Evolutionary conservation across 2,797 vertebrate genomes (phyloP), one percentile per base, ranked within the genome.

Genomic region (Phrynocephalus vlangalii): DNA sequence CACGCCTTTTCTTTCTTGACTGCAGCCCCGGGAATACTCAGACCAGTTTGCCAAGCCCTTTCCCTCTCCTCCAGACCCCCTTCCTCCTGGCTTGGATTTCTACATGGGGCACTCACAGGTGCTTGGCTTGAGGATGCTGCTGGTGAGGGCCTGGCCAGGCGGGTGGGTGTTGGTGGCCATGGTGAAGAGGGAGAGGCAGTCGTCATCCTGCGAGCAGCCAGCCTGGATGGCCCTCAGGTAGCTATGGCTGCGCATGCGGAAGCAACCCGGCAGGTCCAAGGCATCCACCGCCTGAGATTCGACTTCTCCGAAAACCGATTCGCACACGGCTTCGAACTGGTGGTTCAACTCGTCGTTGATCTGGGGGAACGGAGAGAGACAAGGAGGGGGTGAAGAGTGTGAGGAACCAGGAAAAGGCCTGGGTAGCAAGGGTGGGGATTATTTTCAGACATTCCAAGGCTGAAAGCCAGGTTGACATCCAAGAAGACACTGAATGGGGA

Each of bases 211-310:
- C 95, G 99, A 99, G 95, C 98, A 99, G 94, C 99, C 99, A 0
- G 99, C 99, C 96, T 99, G 99, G 96, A 99, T 99, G 97, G 99
- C 99, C 15, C 99, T 97, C 91, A 99, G 98, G 95, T 99, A 99
- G 97, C 99, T 99, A 97, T 99, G 99, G 97, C 98, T 99, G 94
- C 99, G 97, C 93, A 98, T 99, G 91, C 99, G 98, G 96, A 99
- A 99, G 94, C 98, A 99, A 75, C 99, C 99, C 0, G 99, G 99
- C 93, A 99, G 98, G 94, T 99, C 99, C 96, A 99, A 95, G 8
- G 99, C 99, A 93, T 99, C 99, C 83, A 99, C 98, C 0, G 99
- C 99, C 95, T 99, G 98, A 5, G 98, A 99, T 96, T 99, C 99
- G 89, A 98, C 96, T 96, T 99, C 98, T 0, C 99, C 98, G 0